Percentiles rank a stretch among this genome's conserved stretches.
phyloP scores from a whole-genome alignment of 2,888 invertebrate genomes.

The Melipona bicolor region DNA sequence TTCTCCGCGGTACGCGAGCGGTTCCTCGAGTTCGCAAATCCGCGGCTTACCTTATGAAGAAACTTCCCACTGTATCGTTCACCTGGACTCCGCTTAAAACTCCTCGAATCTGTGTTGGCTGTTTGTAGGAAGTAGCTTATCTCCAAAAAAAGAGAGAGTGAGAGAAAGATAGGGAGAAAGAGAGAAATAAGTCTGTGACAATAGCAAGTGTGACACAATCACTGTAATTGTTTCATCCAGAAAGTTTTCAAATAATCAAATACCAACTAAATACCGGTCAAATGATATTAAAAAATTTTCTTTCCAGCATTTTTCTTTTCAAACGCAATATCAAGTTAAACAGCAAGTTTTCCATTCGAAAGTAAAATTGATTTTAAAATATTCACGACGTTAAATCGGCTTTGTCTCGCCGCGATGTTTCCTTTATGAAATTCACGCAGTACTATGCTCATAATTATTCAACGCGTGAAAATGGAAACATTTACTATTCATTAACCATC shows the following conservation, averaged over 20 bases:
- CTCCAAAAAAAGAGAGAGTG: neutral
- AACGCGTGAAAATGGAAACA: neutral
- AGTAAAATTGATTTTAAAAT: no score
- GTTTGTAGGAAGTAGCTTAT: neutral
- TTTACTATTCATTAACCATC: neutral
- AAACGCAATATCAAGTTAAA: no score
- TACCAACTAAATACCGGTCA: no score
- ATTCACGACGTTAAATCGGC: neutral
- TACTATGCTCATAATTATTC: neutral
- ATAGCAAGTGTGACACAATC: neutral
- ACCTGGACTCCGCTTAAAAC: constrained; percentile 7
- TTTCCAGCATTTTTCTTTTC: no score
- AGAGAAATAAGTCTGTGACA: no score
- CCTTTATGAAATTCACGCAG: neutral
- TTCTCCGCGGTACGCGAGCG: constrained; percentile 5
- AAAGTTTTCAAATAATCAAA: neutral
- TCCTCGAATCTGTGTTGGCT: neutral
- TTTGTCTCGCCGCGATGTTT: neutral
- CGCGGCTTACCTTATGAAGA: constrained; percentile 24
- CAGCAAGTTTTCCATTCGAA: no score
- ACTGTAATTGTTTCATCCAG: neutral
- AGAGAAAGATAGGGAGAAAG: no score
- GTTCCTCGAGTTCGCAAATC: constrained; percentile 39
- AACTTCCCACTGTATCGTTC: constrained; percentile 37
- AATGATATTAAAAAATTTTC: no score